Conservation (phyloP, 2,888 invertebrate species). For the Diachrysia chrysitis region DNA sequence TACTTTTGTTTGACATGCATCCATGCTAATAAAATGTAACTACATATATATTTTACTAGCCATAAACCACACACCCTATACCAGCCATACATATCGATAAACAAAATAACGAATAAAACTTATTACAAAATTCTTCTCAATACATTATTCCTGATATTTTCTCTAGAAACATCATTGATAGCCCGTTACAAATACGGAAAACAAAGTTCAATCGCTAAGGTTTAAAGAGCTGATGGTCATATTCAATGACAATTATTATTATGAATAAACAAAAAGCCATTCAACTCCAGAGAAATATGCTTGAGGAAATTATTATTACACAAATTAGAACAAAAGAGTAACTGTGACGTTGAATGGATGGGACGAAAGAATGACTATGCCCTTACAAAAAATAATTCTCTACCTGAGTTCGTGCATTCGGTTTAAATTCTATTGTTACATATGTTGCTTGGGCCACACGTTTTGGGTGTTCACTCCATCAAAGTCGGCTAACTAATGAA, state of each 20-base stretch:
- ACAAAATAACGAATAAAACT: not conserved
- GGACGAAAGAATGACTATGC: slow-evolving; percentile 61
- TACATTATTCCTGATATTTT: not conserved
- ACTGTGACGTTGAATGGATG: slow-evolving; percentile 70
- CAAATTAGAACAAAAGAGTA: slow-evolving; percentile 69
- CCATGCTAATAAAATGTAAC: too few relatives aligned
- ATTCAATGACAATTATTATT: slow-evolving; percentile 31
- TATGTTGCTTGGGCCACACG: slow-evolving; percentile 37
- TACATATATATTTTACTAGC: too few relatives aligned
- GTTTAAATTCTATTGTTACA: slow-evolving; percentile 70
- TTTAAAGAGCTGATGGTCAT: slow-evolving; percentile 7
- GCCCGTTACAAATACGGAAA: not conserved
- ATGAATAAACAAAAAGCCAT: slow-evolving; percentile 50
- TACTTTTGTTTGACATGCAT: not conserved
- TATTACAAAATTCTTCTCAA: not conserved
- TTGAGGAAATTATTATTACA: slow-evolving; percentile 56
- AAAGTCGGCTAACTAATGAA: slow-evolving; percentile 33
- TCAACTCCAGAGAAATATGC: slow-evolving; percentile 35
- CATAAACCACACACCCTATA: too few relatives aligned
- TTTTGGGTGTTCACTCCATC: slow-evolving; percentile 30
- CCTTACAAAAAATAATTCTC: slow-evolving; percentile 65
- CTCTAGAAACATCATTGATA: not conserved
- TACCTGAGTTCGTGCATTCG: slow-evolving; percentile 78
- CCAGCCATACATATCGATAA: too few relatives aligned
- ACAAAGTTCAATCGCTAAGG: slow-evolving; percentile 13